Percentiles rank a stretch among this genome's conserved stretches.
These are phyloP conservation scores for Drosophila carrolli DNA, from an alignment of 1,140 invertebrate species.

Conservation along the genomic window DNA sequence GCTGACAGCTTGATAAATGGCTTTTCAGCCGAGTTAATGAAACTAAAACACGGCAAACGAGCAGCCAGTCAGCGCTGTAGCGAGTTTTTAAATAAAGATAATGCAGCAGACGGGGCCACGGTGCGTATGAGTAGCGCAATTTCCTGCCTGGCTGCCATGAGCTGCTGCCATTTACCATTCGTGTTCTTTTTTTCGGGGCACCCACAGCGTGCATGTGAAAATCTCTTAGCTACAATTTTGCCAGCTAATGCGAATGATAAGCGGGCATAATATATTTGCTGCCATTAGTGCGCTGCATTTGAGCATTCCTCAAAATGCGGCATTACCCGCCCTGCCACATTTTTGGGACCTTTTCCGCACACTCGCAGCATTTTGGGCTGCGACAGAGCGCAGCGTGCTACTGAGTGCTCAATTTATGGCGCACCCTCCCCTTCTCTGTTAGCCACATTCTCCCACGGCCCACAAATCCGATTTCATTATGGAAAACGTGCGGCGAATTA, in stretches of 20 bases:
- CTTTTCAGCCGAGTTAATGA: conserved; percentile 75
- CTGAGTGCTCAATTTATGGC: conserved; percentile 62
- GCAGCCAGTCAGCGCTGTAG: conserved; percentile 18
- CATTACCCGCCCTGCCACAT: conserved; percentile 10
- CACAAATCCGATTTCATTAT: conserved; percentile 80
- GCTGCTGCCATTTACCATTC: conserved; percentile 35
- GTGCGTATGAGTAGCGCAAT: conserved; percentile 77
- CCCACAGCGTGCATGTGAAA: conserved; percentile 24
- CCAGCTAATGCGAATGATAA: conserved; percentile 78
- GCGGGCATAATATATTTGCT: conserved; percentile 73
- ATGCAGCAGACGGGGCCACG: conserved; percentile 56
- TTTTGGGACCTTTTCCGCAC: conserved; percentile 10
- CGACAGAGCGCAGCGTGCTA: conserved; percentile 47
- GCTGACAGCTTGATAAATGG: conserved; percentile 80
- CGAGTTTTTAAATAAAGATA: conserved; percentile 78
- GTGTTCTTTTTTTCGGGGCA: background rate
- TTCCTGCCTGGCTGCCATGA: conserved; percentile 60
- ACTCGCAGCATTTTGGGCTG: conserved; percentile 35
- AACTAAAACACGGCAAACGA: conserved; percentile 73
- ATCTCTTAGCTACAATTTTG: conserved; percentile 74
- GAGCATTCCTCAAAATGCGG: conserved; percentile 56
- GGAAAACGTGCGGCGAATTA: conserved; percentile 78
- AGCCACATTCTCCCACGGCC: conserved; percentile 25
- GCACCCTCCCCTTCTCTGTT: background rate
- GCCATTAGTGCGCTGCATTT: conserved; percentile 74